These are phyloP conservation scores for Agrilus planipennis DNA, from an alignment of 1,140 invertebrate species.

Conservation along the genomic window DNA sequence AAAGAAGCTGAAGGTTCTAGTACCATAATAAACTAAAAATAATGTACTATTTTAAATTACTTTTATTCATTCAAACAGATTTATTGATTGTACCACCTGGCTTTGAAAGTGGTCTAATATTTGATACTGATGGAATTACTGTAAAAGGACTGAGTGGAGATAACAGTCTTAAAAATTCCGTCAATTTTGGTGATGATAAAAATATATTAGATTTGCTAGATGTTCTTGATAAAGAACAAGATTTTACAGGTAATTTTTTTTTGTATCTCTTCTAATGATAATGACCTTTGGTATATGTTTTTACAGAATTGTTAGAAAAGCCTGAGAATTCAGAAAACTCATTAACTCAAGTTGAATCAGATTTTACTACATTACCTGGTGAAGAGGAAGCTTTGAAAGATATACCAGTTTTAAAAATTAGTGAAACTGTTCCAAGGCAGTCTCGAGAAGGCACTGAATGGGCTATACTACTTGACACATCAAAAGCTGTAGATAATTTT, in stretches of 20 bases:
- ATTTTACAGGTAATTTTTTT: conserved; percentile 16
- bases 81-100: conserved; percentile 53
- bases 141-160: conserved; percentile 15
- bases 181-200: conserved; percentile 6
- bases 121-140: conserved; percentile 38
- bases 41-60: too few relatives aligned
- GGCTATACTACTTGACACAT: conserved; percentile 78
- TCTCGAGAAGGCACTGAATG: conserved; percentile 50
- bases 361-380: conserved; percentile 12
- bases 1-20: conserved; percentile 1
- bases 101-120: conserved; percentile 44
- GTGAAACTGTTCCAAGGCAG: conserved; percentile 10
- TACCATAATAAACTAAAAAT: background rate
- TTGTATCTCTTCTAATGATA: background rate
- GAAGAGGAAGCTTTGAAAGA: conserved; percentile 28
- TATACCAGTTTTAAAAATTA: conserved; percentile 16
- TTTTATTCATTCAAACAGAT: too few relatives aligned
- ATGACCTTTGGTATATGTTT: background rate
- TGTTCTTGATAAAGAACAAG: conserved; percentile 24
- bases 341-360: background rate
- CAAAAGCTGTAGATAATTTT: conserved; percentile 69
- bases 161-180: background rate
- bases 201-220: conserved; percentile 31
- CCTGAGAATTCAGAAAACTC: conserved; percentile 1
- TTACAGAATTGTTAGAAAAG: background rate